Evolutionary conservation across 2,113 vertebrate genomes (phyloP).

Genomic region (Calcarius ornatus): DNA sequence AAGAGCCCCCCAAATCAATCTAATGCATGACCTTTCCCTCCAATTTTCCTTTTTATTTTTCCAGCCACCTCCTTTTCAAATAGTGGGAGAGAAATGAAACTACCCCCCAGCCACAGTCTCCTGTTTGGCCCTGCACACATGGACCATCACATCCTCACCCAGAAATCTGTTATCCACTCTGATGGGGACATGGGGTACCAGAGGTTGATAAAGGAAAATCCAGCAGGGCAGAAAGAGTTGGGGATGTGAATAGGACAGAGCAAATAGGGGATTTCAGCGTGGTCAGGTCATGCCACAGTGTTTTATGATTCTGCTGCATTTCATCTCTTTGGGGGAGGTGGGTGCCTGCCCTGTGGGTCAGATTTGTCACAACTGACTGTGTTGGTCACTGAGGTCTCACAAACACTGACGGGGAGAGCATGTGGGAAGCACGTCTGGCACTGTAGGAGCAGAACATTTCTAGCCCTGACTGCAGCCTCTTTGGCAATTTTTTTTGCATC

Average conservation of each 20-base stretch:
- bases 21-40: slow-evolving; percentile 46
- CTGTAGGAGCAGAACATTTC: not conserved
- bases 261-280: not conserved
- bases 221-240: not conserved
- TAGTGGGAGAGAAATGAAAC: not conserved
- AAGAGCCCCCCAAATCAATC: slow-evolving; percentile 53
- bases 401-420: not conserved
- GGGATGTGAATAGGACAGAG: not conserved
- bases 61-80: slow-evolving; percentile 9
- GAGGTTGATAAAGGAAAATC: not conserved
- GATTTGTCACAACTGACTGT: not conserved
- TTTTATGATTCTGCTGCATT: not conserved
- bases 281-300: not conserved
- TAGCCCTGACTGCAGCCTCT: not conserved
- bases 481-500: not conserved
- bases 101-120: not conserved
- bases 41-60: slow-evolving; percentile 37
- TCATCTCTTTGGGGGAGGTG: not conserved
- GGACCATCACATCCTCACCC: not conserved
- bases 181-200: not conserved
- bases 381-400: not conserved
- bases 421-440: not conserved
- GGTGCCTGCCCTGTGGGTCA: not conserved
- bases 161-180: not conserved
- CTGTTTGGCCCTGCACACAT: not conserved